A percentile compares a stretch with the other conserved stretches of the same genome.
These are phyloP conservation scores for Sinella curviseta DNA, from an alignment of 1,140 invertebrate species.

Conservation along the genomic window DNA sequence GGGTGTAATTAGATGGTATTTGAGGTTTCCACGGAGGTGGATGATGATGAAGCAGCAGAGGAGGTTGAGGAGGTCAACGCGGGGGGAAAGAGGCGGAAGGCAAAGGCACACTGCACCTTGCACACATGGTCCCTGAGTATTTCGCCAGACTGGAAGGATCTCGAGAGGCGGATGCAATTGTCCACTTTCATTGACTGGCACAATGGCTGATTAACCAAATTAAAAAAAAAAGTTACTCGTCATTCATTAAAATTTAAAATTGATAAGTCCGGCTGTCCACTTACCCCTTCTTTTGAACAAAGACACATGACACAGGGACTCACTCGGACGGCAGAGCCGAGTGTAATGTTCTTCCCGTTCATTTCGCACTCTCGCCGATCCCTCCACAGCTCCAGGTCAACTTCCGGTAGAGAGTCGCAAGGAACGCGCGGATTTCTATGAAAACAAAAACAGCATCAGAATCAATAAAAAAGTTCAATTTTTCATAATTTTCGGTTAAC, in stretches of 20 bases:
- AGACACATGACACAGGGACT: slow-evolving; percentile 65
- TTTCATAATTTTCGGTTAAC: slow-evolving; percentile 54
- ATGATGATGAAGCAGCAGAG: no score
- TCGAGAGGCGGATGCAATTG: slow-evolving; percentile 59
- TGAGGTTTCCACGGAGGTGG: no score
- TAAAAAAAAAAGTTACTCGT: no score
- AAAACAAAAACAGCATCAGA: slow-evolving; percentile 50
- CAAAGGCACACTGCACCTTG: slow-evolving; percentile 62
- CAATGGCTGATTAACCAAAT: no score
- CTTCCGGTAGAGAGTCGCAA: slow-evolving; percentile 55
- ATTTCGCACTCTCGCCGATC: slow-evolving; percentile 63
- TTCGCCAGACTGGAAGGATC: slow-evolving; percentile 55
- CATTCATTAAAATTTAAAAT: no score
- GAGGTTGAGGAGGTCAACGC: no score
- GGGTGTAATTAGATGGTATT: no score
- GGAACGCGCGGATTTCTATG: slow-evolving; percentile 60
- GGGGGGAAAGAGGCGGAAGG: slow-evolving; percentile 59
- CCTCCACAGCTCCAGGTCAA: slow-evolving; percentile 58
- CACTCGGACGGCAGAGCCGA: slow-evolving; percentile 59
- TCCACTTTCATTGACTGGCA: slow-evolving; percentile 61
- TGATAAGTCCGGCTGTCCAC: no score
- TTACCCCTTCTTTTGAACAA: slow-evolving; percentile 65
- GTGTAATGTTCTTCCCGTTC: slow-evolving; percentile 55
- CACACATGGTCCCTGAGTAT: slow-evolving; percentile 60
- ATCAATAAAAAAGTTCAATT: slow-evolving; percentile 60